Evolutionary conservation across 2,888 invertebrate species (phyloP), one percentile per base, ranked within the genome.

Genomic region (Pollenia griseotomentosa): DNA sequence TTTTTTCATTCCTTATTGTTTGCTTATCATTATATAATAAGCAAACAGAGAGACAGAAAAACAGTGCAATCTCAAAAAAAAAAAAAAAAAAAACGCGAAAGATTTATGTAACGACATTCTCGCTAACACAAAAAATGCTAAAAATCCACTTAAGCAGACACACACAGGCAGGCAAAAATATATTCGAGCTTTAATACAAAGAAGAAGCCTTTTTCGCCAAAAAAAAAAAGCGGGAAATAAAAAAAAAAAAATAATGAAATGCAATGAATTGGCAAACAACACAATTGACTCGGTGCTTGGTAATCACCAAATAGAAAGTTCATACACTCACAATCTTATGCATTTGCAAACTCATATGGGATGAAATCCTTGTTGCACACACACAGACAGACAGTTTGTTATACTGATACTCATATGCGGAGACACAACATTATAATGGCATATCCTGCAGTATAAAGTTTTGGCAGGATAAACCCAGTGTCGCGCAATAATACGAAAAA

Each of bases 231-330:
- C 44, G n/a, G 46, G 11, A 12, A 59, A 55, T 7, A 33, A 55
- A 46, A 44, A 65, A 33, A 55, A 46, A 44, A 65, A 70, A 33
- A 33, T 16, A 10, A 14, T 33, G 51, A 51, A 63, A 86, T 65
- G 75, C 81, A 88, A 82, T 86, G 86, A 88, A 88, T 88, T 86
- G 86, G 86, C 82, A 86, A 86, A 88, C 80, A 86, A 80, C 71
- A 85, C 77, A 85, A 86, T 86, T 86, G 88, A 85, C 79, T 84
- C 75, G 53, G 12, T 68, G 74, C 68, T 75, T 44, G 46, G 48
- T 65, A 73, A 81, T 73, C 55, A 73, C 40, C 14, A 57, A 40
- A 73, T 66, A 11, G 1, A 63, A 90, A 89, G 89, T 46, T 23
- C 65, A 88, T 88, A 88, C 88, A 40, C 61, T 16, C n/a, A 46